Conservation (phyloP, 2,888 invertebrate genomes). For the Andrena flavipes region DNA sequence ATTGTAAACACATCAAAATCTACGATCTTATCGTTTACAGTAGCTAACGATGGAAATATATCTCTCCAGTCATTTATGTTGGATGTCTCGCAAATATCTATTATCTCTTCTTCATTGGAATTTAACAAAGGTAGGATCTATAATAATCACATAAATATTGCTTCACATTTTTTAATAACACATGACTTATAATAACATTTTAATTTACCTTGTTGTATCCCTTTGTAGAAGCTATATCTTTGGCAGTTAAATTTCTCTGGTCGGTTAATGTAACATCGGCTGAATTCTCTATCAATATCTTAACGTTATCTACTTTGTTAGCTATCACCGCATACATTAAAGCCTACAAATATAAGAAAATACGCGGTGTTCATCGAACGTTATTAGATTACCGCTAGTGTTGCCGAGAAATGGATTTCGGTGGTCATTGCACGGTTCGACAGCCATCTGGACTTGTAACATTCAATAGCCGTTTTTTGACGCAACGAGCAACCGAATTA, state of each 20-base stretch:
- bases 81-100: conserved; percentile 72
- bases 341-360: conserved; percentile 84
- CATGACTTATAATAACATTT: conserved; percentile 7
- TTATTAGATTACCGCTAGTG: background rate
- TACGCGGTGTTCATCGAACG: background rate
- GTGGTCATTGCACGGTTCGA: no score
- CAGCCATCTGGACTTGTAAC: no score
- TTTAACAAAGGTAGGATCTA: conserved; percentile 73
- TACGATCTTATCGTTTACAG: conserved; percentile 58
- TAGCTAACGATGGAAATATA: conserved; percentile 85
- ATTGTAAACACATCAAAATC: conserved; percentile 86
- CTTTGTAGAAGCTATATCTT: conserved; percentile 86
- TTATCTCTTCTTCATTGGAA: conserved; percentile 49
- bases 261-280: conserved; percentile 86
- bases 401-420: no score
- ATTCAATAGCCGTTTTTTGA: no score
- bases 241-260: conserved; percentile 85
- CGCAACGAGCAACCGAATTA: no score
- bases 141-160: conserved; percentile 31
- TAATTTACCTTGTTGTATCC: conserved; percentile 85
- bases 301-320: conserved; percentile 86
- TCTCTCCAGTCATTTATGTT: conserved; percentile 85
- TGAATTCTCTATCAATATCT: conserved; percentile 86
- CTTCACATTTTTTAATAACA: conserved; percentile 9
- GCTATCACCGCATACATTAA: conserved; percentile 88